phyloP scores from a whole-genome alignment of 2,888 invertebrate species.

The Ceriagrion tenellum region DNA sequence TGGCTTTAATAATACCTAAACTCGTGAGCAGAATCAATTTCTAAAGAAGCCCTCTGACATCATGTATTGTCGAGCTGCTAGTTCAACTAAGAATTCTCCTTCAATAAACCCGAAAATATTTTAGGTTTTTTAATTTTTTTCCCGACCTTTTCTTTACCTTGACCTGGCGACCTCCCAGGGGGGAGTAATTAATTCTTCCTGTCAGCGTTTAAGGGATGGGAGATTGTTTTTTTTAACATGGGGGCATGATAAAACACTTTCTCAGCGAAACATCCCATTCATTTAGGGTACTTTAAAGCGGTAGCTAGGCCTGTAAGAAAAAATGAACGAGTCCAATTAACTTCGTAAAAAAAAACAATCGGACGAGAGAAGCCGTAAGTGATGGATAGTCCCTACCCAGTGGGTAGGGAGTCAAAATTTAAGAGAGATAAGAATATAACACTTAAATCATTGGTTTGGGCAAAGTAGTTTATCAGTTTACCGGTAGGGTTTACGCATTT shows the following conservation, averaged over 20 bases:
- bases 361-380: neutral
- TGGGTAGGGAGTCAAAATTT: neutral
- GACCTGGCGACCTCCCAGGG: neutral
- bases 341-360: neutral
- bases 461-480: too few species aligned
- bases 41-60: neutral
- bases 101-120: neutral
- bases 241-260: slow-evolving; percentile 9
- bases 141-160: neutral
- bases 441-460: too few species aligned
- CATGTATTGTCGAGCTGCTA: neutral
- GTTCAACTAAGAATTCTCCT: neutral
- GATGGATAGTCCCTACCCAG: neutral
- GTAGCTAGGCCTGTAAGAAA: neutral
- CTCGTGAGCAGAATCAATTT: too few species aligned
- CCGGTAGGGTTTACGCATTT: too few species aligned
- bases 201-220: neutral
- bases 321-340: neutral
- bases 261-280: neutral
- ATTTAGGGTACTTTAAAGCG: neutral
- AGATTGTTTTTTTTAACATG: neutral
- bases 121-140: neutral
- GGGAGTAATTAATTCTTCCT: neutral
- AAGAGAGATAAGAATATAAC: too few species aligned
- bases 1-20: too few species aligned